phyloP scores from a whole-genome alignment of 2,113 vertebrate genomes.

The Paradoxurus hermaphroditus region DNA sequence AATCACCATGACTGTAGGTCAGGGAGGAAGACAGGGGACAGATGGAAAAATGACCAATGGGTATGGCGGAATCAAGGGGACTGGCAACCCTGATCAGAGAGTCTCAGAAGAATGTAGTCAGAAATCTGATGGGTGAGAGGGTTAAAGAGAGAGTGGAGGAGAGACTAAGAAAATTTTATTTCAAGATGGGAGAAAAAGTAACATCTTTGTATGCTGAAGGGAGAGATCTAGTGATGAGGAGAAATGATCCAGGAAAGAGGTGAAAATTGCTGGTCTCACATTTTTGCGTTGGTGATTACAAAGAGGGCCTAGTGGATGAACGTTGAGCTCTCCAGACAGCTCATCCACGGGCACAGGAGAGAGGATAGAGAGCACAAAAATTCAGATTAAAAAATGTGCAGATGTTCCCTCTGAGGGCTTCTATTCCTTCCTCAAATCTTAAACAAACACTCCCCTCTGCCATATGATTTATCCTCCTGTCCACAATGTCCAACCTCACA shows the following conservation, averaged over 20 bases:
- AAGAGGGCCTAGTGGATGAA: neutral
- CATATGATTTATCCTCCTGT: neutral
- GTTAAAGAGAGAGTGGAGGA: neutral
- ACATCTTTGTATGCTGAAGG: neutral
- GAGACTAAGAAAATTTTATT: neutral
- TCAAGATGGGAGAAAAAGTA: neutral
- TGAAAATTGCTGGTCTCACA: neutral
- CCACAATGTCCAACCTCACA: neutral
- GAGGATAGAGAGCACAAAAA: neutral
- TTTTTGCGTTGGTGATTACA: neutral
- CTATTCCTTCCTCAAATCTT: neutral
- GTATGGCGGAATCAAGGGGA: neutral
- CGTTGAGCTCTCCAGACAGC: neutral
- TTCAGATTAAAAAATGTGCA: neutral
- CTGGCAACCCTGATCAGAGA: neutral
- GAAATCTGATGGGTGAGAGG: neutral
- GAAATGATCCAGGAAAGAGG: neutral
- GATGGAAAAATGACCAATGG: neutral
- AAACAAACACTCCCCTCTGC: neutral
- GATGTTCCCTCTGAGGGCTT: neutral
- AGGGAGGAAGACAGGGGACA: neutral
- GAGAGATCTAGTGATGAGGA: neutral
- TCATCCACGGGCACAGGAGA: neutral
- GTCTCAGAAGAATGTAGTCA: neutral
- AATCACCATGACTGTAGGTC: neutral